Base-by-base conservation (phyloP, 2,888 invertebrate species). In the Phortica magna region DNA sequence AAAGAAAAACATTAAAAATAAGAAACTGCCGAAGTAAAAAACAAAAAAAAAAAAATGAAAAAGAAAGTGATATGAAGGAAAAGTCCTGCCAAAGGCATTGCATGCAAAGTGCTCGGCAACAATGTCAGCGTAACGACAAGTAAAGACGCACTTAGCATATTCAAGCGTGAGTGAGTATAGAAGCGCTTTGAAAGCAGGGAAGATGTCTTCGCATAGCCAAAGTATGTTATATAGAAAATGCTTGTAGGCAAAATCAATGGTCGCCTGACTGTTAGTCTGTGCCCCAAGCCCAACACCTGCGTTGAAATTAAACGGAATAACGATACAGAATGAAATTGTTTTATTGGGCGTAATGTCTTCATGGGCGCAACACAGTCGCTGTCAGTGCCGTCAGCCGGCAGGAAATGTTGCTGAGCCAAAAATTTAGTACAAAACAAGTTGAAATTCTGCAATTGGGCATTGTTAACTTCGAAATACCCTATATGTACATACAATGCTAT, bases 341-440 rank as follows among this genome's bases (percentile, higher is more conserved):
- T 90, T 89, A 90, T 90, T 86, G 83, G 79, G 85, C 89, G 84
- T 87, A 88, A 89, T 88, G 90, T 85, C 89, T 90, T 90, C 89
- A 88, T 87, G 85, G 79, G 76, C 74, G 64, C 77, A 85, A 87
- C 22, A 42, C 7, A 41, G 10, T 19, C 48, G n/a, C 5, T 12
- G 2, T 48, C 48, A 22, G 22, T 22, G 43, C 22, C 22, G 4
- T 31, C 17, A 1, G 19, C 55, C 22, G 31, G 31, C 53, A 74
- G 64, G 61, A 43, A 48, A 55, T 73, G 61, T 73, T 73, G 43
- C 19, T 43, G 9, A 57, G 53, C 42, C 42, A 67, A 19, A 9
- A 70, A 70, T 14, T 17, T 6, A 42, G 70, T 12, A 14, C 31
- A 67, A 41, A 41, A 43, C 22, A n/a, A 65, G 41, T 14, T 42